Evolutionary conservation across 2,888 invertebrate genomes (phyloP).

Genomic region (Callyntrura sp.): DNA sequence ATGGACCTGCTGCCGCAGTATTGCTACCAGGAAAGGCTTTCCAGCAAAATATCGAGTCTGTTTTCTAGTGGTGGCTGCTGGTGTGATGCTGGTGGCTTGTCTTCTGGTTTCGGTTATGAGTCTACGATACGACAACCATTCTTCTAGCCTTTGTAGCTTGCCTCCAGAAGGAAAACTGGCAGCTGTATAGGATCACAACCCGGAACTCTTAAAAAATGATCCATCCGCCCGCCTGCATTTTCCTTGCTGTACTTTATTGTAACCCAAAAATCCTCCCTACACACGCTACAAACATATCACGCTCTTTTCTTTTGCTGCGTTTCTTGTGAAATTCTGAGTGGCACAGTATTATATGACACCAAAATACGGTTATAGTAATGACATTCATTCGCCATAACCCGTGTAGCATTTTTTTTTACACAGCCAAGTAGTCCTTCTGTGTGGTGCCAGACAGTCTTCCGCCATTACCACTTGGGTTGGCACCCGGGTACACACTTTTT

Average conservation of each 20-base stretch:
- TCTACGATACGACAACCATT: background rate
- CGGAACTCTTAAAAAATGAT: constrained; percentile 73
- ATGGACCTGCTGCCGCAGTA: background rate
- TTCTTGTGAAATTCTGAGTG: background rate
- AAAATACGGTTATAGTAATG: constrained; percentile 18
- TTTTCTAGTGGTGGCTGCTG: background rate
- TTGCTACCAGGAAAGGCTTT: background rate
- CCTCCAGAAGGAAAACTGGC: constrained; percentile 56
- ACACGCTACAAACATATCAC: background rate
- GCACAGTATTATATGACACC: background rate
- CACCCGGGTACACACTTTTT: constrained; percentile 60
- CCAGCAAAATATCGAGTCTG: constrained; percentile 3
- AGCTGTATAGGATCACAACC: constrained; percentile 73
- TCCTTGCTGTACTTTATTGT: background rate
- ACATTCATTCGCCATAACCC: constrained; percentile 16
- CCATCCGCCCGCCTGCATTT: constrained; percentile 49
- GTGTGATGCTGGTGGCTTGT: background rate
- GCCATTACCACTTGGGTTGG: constrained; percentile 68
- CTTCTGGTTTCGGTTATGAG: constrained; percentile 14
- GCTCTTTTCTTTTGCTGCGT: background rate
- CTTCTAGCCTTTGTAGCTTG: background rate
- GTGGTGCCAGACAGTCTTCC: constrained; percentile 72
- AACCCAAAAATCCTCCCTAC: background rate
- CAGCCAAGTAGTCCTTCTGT: background rate
- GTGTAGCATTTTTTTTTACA: background rate